A percentile compares a stretch with the other conserved stretches of the same genome.
Conservation (phyloP, 2,888 invertebrate species). For the Phaedon cochleariae region DNA sequence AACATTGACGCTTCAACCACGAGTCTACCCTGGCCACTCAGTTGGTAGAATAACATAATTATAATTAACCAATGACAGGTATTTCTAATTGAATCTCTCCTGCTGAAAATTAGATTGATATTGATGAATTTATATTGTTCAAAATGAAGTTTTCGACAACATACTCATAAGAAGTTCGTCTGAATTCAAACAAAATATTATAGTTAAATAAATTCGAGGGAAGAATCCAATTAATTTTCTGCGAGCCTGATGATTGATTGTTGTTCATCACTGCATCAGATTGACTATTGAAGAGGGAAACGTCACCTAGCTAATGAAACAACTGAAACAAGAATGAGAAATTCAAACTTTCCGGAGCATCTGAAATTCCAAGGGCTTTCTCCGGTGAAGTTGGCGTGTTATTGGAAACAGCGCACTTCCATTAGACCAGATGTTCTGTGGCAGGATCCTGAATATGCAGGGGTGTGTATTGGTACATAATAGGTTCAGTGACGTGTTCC, state of each 20-base stretch:
- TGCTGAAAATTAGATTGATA: too few species aligned
- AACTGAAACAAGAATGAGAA: conserved; percentile 26
- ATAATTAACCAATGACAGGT: too few species aligned
- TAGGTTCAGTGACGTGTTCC: conserved; percentile 65
- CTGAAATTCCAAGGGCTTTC: conserved; percentile 38
- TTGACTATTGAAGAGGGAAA: conserved; percentile 2
- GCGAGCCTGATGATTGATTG: neutral
- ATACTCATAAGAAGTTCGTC: too few species aligned
- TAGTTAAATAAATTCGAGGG: too few species aligned
- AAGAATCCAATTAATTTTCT: too few species aligned
- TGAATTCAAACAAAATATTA: too few species aligned
- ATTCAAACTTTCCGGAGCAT: conserved; percentile 35
- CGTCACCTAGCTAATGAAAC: conserved; percentile 19
- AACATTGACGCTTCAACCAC: too few species aligned
- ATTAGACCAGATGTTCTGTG: conserved; percentile 59
- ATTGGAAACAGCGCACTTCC: conserved; percentile 61
- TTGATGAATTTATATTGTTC: too few species aligned
- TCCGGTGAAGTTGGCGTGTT: conserved; percentile 36
- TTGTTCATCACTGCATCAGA: neutral
- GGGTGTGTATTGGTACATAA: conserved; percentile 61
- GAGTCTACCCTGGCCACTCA: too few species aligned
- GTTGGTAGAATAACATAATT: too few species aligned
- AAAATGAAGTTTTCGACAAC: too few species aligned
- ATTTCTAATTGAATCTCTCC: too few species aligned
- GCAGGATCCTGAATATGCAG: conserved; percentile 52